phyloP scores from a whole-genome alignment of 2,888 invertebrate genomes.

The Pinctada fucata region DNA sequence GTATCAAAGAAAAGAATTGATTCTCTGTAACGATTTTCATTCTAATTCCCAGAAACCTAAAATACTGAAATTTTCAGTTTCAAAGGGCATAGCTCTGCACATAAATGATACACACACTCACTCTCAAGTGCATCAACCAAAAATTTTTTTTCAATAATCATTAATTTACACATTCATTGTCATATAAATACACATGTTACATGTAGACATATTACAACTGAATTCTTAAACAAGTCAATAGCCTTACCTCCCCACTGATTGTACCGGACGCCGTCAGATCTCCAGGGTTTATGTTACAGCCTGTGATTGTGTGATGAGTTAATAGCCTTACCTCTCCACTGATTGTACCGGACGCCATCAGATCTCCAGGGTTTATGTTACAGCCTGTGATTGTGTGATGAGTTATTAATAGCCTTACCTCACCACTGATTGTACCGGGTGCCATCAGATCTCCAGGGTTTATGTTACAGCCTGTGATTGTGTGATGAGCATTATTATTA shows the following conservation, averaged over 20 bases:
- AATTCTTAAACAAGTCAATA: too few relatives aligned
- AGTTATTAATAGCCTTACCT: slow-evolving; percentile 90
- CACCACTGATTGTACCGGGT: slow-evolving; percentile 97
- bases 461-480: slow-evolving; percentile 93
- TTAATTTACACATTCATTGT: too few relatives aligned
- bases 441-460: slow-evolving; percentile 96
- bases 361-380: slow-evolving; percentile 94
- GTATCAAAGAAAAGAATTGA: too few relatives aligned
- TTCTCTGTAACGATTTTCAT: too few relatives aligned
- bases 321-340: slow-evolving; percentile 94
- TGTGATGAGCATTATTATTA: slow-evolving; percentile 86
- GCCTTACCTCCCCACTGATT: slow-evolving; percentile 95
- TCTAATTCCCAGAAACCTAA: too few relatives aligned
- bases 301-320: slow-evolving; percentile 97
- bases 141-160: too few relatives aligned
- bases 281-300: slow-evolving; percentile 95
- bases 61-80: too few relatives aligned
- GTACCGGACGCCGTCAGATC: slow-evolving; percentile 98
- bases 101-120: too few relatives aligned
- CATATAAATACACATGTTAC: too few relatives aligned
- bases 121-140: too few relatives aligned
- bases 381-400: slow-evolving; percentile 99
- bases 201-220: too few relatives aligned
- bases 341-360: slow-evolving; percentile 97
- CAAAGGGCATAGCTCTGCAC: too few relatives aligned